Evolutionary conservation across 2,888 invertebrate genomes (phyloP), one percentile per base, ranked within the genome.

Genomic region (Pristionchus mayeri): DNA sequence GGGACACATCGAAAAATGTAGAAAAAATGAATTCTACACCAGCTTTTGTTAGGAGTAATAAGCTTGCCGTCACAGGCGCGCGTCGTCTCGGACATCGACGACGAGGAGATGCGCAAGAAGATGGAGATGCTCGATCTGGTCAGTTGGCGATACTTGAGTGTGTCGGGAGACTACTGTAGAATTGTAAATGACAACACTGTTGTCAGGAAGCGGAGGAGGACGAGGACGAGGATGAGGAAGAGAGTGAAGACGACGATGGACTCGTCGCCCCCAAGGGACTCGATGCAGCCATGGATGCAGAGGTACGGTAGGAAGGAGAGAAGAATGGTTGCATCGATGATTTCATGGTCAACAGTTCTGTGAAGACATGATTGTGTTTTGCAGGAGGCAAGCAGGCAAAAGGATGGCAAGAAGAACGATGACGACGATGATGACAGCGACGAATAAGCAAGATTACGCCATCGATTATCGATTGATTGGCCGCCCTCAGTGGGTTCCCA

Each of bases 11-110:
- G n/a, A n/a, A n/a, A n/a, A n/a, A n/a, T n/a, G n/a, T n/a, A n/a
- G n/a, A n/a, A n/a, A n/a, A n/a, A n/a, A n/a, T n/a, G n/a, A n/a
- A n/a, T n/a, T n/a, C n/a, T n/a, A n/a, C n/a, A n/a, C n/a, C n/a
- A n/a, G n/a, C n/a, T n/a, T n/a, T n/a, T n/a, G n/a, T n/a, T n/a
- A n/a, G n/a, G n/a, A n/a, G n/a, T n/a, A n/a, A n/a, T n/a, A n/a
- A n/a, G n/a, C n/a, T n/a, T 9, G 24, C 30, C 0, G 11, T 3
- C 57, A 16, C 34, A 96, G 96, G 98, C 98, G 71, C 97, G 98
- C 94, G 97, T 99, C 88, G 98, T 99, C 44, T 98, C 99, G 0
- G 98, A 98, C 84, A 96, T 97, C 27, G 99, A 99, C 94, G 99
- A 99, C 94, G 97, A 97, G 2, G 98, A 98, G 88, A 91, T 92